Evolutionary conservation across 2,113 vertebrate species (phyloP).

Genomic region (Anolis sagrei): DNA sequence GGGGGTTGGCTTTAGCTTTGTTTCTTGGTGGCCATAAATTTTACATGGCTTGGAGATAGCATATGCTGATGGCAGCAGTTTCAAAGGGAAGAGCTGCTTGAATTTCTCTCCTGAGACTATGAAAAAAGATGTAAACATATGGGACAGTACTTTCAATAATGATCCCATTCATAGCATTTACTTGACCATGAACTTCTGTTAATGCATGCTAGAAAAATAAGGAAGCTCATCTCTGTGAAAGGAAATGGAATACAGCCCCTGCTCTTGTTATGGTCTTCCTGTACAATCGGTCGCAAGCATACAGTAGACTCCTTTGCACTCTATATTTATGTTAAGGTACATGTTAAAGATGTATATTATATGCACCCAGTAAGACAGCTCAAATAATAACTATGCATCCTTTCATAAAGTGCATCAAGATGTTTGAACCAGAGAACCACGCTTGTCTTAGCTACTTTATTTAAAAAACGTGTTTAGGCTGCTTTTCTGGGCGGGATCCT

Average conservation of each 20-base stretch:
- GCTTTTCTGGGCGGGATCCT: no score
- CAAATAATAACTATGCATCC: no score
- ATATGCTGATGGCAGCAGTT: neutral
- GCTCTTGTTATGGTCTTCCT: neutral
- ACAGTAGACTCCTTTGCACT: neutral
- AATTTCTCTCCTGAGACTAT: neutral
- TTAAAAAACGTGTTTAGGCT: neutral
- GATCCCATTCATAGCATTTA: neutral
- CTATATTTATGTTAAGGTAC: neutral
- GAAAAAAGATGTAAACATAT: neutral
- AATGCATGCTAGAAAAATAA: neutral
- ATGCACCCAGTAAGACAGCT: neutral
- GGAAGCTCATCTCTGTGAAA: neutral
- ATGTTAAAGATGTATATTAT: neutral
- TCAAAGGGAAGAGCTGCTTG: constrained; percentile 1
- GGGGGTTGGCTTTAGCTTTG: neutral
- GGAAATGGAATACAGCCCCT: neutral
- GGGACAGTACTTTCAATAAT: neutral
- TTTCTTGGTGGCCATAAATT: neutral
- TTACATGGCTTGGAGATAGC: neutral
- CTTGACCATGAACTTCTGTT: neutral
- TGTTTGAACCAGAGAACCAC: neutral
- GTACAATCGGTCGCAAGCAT: neutral
- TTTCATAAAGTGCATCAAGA: neutral
- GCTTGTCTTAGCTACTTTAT: neutral